A percentile compares a stretch with the other conserved stretches of the same genome.
Evolutionary conservation across 2,113 vertebrate species (phyloP).

Genomic region (Pongo pygmaeus): DNA sequence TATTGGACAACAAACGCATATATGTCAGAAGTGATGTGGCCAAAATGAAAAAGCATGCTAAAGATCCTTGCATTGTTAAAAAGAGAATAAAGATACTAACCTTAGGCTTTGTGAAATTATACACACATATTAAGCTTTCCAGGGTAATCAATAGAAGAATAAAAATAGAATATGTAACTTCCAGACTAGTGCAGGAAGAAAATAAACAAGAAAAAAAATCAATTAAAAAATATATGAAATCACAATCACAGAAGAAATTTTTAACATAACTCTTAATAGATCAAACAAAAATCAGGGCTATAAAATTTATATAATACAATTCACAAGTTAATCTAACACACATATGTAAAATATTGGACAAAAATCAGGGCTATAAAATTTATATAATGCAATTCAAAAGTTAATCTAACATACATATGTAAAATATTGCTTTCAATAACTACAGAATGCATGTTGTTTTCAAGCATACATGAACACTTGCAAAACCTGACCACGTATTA

Average conservation of each 20-base stretch:
- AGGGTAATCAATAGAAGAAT: neutral
- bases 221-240: neutral
- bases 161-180: slow-evolving; percentile 10
- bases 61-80: neutral
- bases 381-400: neutral
- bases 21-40: neutral
- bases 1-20: neutral
- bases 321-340: neutral
- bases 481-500: neutral
- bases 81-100: neutral
- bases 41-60: neutral
- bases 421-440: neutral
- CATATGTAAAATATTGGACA: neutral
- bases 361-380: neutral
- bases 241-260: neutral
- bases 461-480: neutral
- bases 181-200: neutral
- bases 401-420: neutral
- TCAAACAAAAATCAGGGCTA: neutral
- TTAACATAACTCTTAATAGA: slow-evolving; percentile 16
- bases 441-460: neutral
- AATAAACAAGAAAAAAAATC: neutral
- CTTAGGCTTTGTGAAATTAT: slow-evolving; percentile 4
- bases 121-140: neutral
- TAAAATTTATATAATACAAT: neutral